Percentiles rank a stretch among this genome's conserved stretches.
Evolutionary conservation across 2,113 vertebrate species (phyloP).

Genomic region (Laticauda laticaudata): DNA sequence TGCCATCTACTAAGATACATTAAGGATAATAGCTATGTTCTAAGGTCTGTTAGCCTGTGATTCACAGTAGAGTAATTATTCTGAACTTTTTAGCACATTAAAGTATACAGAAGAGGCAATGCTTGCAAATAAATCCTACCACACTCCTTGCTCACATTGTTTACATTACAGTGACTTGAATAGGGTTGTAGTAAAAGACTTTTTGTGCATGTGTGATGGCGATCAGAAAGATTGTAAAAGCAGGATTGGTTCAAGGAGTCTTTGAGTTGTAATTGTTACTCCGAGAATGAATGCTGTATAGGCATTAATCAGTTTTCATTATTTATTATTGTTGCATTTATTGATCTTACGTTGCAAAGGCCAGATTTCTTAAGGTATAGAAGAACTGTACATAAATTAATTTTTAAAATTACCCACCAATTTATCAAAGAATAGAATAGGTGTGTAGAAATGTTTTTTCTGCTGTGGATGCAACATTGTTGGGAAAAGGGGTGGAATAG

Average conservation of each 20-base stretch:
- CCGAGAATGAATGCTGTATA: background rate
- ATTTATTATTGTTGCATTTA: background rate
- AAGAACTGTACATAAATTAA: background rate
- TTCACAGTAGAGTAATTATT: background rate
- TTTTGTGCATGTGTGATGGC: background rate
- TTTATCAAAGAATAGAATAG: background rate
- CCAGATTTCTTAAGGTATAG: background rate
- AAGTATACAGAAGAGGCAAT: background rate
- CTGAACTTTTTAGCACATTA: background rate
- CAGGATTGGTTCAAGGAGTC: background rate
- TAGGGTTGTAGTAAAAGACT: background rate
- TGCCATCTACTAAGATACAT: background rate
- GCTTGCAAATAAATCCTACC: background rate
- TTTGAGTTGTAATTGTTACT: background rate
- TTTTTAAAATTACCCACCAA: background rate
- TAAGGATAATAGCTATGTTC: background rate
- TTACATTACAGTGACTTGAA: background rate
- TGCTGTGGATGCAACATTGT: background rate
- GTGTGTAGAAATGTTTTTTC: background rate
- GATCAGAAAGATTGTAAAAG: background rate
- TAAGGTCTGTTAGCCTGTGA: background rate
- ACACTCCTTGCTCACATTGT: background rate
- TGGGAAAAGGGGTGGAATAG: background rate
- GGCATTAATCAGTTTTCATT: background rate
- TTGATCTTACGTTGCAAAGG: background rate